Conservation (phyloP, 2,888 invertebrate species). For the Rhopalosiphum nymphaeae region DNA sequence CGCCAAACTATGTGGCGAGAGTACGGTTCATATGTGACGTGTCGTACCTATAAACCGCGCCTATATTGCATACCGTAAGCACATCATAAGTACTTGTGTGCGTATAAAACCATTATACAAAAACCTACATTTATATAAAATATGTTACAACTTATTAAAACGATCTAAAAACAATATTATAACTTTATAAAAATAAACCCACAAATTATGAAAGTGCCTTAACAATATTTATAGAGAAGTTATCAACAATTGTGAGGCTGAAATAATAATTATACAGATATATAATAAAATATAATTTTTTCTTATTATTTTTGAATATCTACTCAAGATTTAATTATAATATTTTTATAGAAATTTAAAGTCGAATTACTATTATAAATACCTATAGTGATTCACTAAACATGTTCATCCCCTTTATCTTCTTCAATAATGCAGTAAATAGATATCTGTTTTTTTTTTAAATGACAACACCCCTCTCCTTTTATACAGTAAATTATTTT, state of each 20-base stretch:
- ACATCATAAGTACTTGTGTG: not conserved
- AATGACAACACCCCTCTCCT: too few relatives aligned
- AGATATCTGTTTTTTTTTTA: too few relatives aligned
- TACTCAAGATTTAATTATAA: too few relatives aligned
- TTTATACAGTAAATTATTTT: too few relatives aligned
- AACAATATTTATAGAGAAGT: not conserved
- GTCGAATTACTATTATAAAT: too few relatives aligned
- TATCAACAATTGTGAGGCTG: not conserved
- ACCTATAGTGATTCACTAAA: too few relatives aligned
- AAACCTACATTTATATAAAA: not conserved
- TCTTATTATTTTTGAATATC: too few relatives aligned
- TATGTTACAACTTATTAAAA: not conserved
- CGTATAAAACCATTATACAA: not conserved
- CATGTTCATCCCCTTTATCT: too few relatives aligned
- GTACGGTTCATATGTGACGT: not conserved
- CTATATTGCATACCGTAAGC: not conserved
- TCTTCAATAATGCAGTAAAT: too few relatives aligned
- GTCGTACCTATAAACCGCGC: constrained; percentile 7
- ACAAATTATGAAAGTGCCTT: not conserved
- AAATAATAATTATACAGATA: not conserved
- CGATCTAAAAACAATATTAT: not conserved
- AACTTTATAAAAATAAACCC: not conserved
- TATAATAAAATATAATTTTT: not conserved
- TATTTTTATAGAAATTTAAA: too few relatives aligned
- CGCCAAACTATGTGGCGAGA: constrained; percentile 54